A percentile compares a stretch with the other conserved stretches of the same genome.
phyloP scores from a whole-genome alignment of 2,888 invertebrate species.

The Gnatocerus cornutus region DNA sequence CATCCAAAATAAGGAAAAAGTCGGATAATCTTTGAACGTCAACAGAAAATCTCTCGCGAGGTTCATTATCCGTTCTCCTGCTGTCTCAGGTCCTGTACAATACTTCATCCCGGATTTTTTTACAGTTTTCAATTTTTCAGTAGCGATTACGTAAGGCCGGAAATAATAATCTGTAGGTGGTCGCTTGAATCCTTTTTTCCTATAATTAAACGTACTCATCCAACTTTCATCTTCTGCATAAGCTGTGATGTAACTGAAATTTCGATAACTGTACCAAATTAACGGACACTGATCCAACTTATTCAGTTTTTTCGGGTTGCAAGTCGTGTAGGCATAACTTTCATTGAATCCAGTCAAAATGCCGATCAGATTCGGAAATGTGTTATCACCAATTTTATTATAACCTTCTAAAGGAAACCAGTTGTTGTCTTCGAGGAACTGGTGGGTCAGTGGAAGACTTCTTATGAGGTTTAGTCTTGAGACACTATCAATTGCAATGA shows the following conservation, averaged over 20 bases:
- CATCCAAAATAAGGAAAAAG: constrained; percentile 87
- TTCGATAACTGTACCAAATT: constrained; percentile 84
- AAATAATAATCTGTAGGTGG: constrained; percentile 89
- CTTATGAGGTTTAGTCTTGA: constrained; percentile 85
- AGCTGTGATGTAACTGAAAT: constrained; percentile 83
- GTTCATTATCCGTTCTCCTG: constrained; percentile 81
- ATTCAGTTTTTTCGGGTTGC: constrained; percentile 72
- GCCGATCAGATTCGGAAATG: constrained; percentile 91
- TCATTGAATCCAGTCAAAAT: constrained; percentile 74
- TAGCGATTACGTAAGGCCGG: constrained; percentile 81
- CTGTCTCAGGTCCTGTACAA: constrained; percentile 77
- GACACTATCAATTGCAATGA: constrained; percentile 90
- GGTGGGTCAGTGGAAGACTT: constrained; percentile 82
- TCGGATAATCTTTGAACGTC: constrained; percentile 76
- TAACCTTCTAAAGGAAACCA: constrained; percentile 65
- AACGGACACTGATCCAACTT: constrained; percentile 82
- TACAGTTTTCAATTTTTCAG: constrained; percentile 75
- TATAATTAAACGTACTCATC: constrained; percentile 84
- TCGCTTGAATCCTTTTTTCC: constrained; percentile 79
- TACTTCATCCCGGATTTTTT: constrained; percentile 73
- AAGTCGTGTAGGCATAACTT: constrained; percentile 71
- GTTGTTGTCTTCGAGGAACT: constrained; percentile 75
- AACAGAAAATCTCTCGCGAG: constrained; percentile 80
- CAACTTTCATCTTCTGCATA: constrained; percentile 84
- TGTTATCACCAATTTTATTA: constrained; percentile 88